phyloP scores from a whole-genome alignment of 1,140 invertebrate genomes.

The Drosophila subpulchrella region DNA sequence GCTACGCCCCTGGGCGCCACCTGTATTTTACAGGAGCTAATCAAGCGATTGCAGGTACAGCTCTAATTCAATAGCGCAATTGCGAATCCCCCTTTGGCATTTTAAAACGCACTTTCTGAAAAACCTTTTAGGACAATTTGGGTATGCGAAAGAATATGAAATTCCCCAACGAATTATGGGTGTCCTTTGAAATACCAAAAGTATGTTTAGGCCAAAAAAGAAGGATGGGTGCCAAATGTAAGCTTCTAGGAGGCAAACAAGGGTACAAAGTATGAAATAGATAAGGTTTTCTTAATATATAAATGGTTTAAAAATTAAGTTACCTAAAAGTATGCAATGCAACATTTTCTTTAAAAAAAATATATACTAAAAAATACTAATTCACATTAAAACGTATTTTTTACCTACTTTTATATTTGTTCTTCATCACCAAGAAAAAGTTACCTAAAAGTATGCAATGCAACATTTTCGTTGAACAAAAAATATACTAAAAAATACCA shows the following conservation, averaged over 20 bases:
- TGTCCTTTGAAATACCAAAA: not conserved
- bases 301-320: not conserved
- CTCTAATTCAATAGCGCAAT: conserved; percentile 58
- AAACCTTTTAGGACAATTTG: not conserved
- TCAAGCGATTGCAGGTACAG: conserved; percentile 48
- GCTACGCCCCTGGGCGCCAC: not conserved
- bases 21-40: conserved; percentile 40
- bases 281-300: not conserved
- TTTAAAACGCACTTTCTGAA: conserved; percentile 11
- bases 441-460: not conserved
- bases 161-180: not conserved
- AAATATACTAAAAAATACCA: too few relatives aligned
- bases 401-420: too few relatives aligned
- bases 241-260: not conserved
- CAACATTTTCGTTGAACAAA: too few relatives aligned
- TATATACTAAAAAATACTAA: too few relatives aligned
- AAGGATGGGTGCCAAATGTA: not conserved
- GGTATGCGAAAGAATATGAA: not conserved
- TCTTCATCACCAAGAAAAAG: too few relatives aligned
- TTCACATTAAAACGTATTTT: too few relatives aligned
- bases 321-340: not conserved
- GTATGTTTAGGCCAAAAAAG: not conserved
- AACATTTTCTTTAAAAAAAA: too few relatives aligned
- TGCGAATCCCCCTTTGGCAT: conserved; percentile 8
- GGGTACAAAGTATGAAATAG: not conserved